Evolutionary conservation across 1,140 invertebrate genomes (phyloP).

Genomic region (Brachionus asplanchnoidis): DNA sequence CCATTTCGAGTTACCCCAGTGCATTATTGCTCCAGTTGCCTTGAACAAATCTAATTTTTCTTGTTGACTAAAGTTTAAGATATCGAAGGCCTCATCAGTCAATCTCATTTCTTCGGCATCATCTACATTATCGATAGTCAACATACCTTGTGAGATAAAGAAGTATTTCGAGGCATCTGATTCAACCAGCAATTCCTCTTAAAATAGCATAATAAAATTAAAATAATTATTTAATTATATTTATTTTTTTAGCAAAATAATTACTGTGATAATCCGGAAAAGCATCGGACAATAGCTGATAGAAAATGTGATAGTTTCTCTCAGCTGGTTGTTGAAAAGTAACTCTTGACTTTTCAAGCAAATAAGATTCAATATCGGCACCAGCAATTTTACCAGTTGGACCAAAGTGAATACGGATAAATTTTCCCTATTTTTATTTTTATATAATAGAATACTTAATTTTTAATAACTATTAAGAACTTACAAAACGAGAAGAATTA

Average conservation of each 20-base stretch:
- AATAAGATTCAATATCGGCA: slow-evolving; percentile 99
- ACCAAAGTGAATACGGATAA: slow-evolving; percentile 99
- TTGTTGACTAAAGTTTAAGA: slow-evolving; percentile 89
- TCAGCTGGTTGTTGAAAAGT: slow-evolving; percentile 94
- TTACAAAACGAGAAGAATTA: slow-evolving; percentile 64
- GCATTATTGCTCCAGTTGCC: slow-evolving; percentile 92
- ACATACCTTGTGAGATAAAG: slow-evolving; percentile 94
- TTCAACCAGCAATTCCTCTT: slow-evolving; percentile 77
- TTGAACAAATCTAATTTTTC: slow-evolving; percentile 95
- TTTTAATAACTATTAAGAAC: too few species aligned
- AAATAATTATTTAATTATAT: not conserved
- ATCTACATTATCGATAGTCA: slow-evolving; percentile 88
- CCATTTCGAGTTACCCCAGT: slow-evolving; percentile 98
- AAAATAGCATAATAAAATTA: slow-evolving; percentile 43
- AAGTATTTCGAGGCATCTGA: slow-evolving; percentile 77
- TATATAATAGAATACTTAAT: not conserved
- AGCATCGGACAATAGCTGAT: slow-evolving; percentile 95
- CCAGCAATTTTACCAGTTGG: slow-evolving; percentile 97
- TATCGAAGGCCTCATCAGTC: slow-evolving; percentile 95
- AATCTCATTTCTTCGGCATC: slow-evolving; percentile 86
- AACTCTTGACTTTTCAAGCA: slow-evolving; percentile 99
- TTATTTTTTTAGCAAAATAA: not conserved
- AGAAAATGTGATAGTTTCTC: slow-evolving; percentile 99
- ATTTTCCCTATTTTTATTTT: slow-evolving; percentile 65
- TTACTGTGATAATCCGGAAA: slow-evolving; percentile 56